Conservation (phyloP, 2,888 invertebrate species). For the Bombylius major region DNA sequence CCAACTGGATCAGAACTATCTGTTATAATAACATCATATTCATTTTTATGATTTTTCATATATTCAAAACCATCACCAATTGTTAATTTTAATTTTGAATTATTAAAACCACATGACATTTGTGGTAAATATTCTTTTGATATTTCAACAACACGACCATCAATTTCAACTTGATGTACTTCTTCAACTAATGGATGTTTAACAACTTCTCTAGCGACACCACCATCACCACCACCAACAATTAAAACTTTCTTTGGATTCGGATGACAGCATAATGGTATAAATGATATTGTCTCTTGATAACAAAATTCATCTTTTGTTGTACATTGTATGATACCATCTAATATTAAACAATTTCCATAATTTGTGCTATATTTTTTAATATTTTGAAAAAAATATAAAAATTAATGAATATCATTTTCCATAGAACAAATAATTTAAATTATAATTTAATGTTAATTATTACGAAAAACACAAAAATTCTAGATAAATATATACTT, state of each 20-base stretch:
- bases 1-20: constrained; percentile 97
- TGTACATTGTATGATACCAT: constrained; percentile 95
- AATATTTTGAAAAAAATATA: neutral
- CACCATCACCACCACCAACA: constrained; percentile 97
- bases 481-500: constrained; percentile 30
- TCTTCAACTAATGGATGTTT: constrained; percentile 83
- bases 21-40: constrained; percentile 96
- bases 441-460: neutral
- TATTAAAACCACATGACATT: constrained; percentile 78
- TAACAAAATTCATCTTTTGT: constrained; percentile 94
- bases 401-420: neutral
- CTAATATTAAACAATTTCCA: constrained; percentile 78
- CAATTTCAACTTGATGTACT: constrained; percentile 91
- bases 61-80: constrained; percentile 93
- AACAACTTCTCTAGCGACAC: constrained; percentile 87
- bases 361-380: constrained; percentile 47
- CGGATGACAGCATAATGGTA: constrained; percentile 84
- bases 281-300: constrained; percentile 95
- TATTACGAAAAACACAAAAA: neutral
- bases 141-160: constrained; percentile 77
- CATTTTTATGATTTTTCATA: constrained; percentile 68
- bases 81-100: constrained; percentile 68
- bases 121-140: constrained; percentile 81
- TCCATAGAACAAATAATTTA: neutral
- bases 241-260: constrained; percentile 84